phyloP scores from a whole-genome alignment of 2,113 vertebrate genomes.

The Peromyscus polionotus region DNA sequence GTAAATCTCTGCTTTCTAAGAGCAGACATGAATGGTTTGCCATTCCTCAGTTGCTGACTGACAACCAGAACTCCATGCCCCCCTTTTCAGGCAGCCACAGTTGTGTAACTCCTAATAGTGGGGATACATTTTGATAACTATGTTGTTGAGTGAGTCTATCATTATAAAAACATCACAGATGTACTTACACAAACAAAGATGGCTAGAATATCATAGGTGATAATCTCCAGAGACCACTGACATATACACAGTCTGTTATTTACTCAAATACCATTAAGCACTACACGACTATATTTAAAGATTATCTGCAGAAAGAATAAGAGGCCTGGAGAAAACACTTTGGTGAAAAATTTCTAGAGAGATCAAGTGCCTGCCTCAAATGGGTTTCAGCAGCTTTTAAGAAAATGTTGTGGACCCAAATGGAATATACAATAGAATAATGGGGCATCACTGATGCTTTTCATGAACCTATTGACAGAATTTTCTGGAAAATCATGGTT shows the following conservation, averaged over 20 bases:
- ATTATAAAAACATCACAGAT: background rate
- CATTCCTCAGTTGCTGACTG: background rate
- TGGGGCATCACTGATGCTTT: background rate
- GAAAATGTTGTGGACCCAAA: background rate
- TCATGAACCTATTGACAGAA: background rate
- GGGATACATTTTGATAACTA: background rate
- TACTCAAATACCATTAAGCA: background rate
- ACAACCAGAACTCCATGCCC: background rate
- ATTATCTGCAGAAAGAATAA: background rate
- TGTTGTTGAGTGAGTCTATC: background rate
- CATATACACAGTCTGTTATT: background rate
- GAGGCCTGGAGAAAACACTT: background rate
- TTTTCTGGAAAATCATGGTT: background rate
- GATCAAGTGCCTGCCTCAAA: conserved; percentile 19
- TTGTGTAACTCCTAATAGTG: background rate
- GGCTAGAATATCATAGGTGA: background rate
- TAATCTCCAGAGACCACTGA: background rate
- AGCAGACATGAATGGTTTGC: background rate
- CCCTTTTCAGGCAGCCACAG: background rate
- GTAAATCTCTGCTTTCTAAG: background rate
- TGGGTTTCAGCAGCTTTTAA: background rate
- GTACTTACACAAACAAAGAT: background rate
- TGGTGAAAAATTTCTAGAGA: conserved; percentile 6
- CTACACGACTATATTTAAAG: background rate
- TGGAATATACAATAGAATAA: conserved; percentile 6